These are phyloP conservation scores for Thalassarche chlororhynchos DNA, from an alignment of 2,113 vertebrate genomes.

Conservation along the genomic window DNA sequence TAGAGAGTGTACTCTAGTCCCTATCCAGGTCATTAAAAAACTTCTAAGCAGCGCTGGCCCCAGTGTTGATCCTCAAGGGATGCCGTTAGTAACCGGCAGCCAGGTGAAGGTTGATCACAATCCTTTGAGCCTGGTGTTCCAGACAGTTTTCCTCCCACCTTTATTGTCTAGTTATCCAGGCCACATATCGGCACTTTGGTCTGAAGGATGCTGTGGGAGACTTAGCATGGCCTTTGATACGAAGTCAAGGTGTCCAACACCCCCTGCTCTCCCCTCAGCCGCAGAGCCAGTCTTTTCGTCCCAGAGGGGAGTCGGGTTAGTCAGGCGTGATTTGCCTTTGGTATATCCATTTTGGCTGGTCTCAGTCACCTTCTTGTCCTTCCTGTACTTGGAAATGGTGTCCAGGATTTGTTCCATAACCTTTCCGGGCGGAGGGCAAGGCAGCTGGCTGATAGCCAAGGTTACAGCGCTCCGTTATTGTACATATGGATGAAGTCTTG, in stretches of 20 bases:
- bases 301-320: not conserved
- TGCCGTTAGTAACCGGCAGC: not conserved
- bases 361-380: not conserved
- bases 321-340: not conserved
- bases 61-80: not conserved
- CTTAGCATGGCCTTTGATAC: not conserved
- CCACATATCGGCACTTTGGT: not conserved
- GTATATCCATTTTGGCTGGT: not conserved
- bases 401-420: not conserved
- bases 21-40: not conserved
- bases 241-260: not conserved
- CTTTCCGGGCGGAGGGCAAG: not conserved
- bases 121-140: not conserved
- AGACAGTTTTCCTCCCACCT: not conserved
- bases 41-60: not conserved
- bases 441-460: not conserved
- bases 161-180: not conserved
- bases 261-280: not conserved
- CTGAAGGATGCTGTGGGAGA: not conserved
- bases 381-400: not conserved
- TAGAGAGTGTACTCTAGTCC: not conserved
- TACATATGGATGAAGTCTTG: constrained; percentile 4
- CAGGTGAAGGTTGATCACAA: not conserved
- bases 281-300: not conserved
- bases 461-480: not conserved